These are phyloP conservation scores for Calonectris borealis DNA, from an alignment of 2,113 vertebrate species.

Conservation along the genomic window DNA sequence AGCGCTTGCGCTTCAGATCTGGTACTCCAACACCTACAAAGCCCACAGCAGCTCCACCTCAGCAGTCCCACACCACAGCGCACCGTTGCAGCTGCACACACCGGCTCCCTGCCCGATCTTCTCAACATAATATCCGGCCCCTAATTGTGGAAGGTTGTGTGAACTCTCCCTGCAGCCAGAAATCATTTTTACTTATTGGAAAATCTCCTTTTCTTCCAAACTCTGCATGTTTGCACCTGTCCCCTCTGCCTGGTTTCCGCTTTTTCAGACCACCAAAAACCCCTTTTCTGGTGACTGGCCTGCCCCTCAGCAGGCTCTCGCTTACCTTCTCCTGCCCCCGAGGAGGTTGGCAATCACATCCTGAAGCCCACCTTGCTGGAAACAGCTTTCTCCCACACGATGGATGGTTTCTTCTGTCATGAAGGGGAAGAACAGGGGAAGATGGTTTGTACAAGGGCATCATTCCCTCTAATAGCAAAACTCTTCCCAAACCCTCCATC, in stretches of 20 bases:
- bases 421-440: not conserved
- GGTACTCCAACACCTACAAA: not conserved
- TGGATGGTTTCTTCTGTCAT: not conserved
- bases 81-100: not conserved
- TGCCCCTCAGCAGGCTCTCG: not conserved
- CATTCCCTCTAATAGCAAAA: not conserved
- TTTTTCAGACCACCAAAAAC: not conserved
- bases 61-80: not conserved
- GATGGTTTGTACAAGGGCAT: not conserved
- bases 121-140: accelerated
- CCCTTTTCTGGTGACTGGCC: not conserved
- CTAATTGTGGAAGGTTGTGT: not conserved
- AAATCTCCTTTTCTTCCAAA: not conserved
- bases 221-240: not conserved
- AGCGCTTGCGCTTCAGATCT: not conserved
- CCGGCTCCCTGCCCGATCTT: not conserved
- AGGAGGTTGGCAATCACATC: not conserved
- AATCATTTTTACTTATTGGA: not conserved
- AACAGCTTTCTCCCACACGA: not conserved
- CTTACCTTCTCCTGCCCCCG: not conserved
- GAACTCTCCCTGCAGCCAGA: not conserved
- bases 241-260: not conserved
- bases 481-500: not conserved
- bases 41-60: not conserved
- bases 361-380: not conserved